Evolutionary conservation across 2,888 invertebrate genomes (phyloP).

Genomic region (Stenolophus ochropezus): DNA sequence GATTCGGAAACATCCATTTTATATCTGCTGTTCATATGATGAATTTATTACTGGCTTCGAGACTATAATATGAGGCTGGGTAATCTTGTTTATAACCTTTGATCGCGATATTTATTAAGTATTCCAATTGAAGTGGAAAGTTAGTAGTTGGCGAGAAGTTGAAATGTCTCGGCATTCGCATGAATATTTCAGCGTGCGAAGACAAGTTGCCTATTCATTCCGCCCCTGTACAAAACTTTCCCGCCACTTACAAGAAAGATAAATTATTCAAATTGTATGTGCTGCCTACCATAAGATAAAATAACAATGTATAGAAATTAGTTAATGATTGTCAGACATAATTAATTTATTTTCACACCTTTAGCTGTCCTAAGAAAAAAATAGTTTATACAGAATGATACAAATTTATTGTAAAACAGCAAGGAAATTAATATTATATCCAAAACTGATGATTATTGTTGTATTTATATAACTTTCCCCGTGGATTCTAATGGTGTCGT

Average conservation of each 20-base stretch:
- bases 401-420: too few species aligned
- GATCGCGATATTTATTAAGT: conserved; percentile 38
- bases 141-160: conserved; percentile 17
- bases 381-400: too few species aligned
- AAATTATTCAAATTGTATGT: conserved; percentile 45
- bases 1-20: background rate
- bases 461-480: too few species aligned
- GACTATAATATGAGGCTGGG: background rate
- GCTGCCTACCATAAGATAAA: background rate
- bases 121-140: conserved; percentile 52
- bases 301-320: background rate
- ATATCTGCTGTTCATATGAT: background rate
- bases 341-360: too few species aligned
- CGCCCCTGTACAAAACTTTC: conserved; percentile 36
- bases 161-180: conserved; percentile 44
- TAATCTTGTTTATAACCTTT: conserved; percentile 32
- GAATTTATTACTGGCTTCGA: background rate
- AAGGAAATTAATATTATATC: too few species aligned
- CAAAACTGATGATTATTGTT: too few species aligned
- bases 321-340: too few species aligned
- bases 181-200: conserved; percentile 38
- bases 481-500: too few species aligned
- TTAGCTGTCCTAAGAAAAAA: too few species aligned
- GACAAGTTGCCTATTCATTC: conserved; percentile 39
- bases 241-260: conserved; percentile 31